A percentile compares a stretch with the other conserved stretches of the same genome.
Conservation (phyloP, 2,113 vertebrate genomes). For the Sclerurus mexicanus region DNA sequence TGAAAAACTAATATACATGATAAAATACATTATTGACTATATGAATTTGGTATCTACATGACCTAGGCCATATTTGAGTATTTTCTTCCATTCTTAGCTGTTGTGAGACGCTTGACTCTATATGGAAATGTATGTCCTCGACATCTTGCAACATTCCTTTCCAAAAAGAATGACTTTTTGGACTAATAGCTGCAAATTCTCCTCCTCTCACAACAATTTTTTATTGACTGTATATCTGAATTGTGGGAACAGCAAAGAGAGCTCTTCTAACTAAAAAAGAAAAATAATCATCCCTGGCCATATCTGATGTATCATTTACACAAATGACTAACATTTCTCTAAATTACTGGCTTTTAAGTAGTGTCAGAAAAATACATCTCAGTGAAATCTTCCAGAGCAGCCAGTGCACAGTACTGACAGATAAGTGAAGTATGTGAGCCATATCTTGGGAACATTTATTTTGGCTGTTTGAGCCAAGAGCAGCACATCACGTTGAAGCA, state of each 20-base stretch:
- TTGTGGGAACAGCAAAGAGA: constrained; percentile 28
- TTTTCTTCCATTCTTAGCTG: not conserved
- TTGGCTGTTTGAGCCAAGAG: not conserved
- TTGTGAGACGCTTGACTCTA: not conserved
- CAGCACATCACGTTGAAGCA: not conserved
- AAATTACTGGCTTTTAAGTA: not conserved
- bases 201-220: not conserved
- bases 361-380: not conserved
- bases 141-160: constrained; percentile 25
- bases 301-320: not conserved
- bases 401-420: not conserved
- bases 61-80: not conserved
- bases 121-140: constrained; percentile 46
- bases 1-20: not conserved
- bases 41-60: not conserved
- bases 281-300: not conserved
- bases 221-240: not conserved
- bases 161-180: constrained; percentile 44
- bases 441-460: not conserved
- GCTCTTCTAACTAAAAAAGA: not conserved
- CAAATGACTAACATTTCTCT: not conserved
- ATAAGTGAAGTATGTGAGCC: not conserved
- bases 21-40: not conserved
- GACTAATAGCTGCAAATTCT: constrained; percentile 13
- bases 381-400: not conserved